Base-by-base conservation (phyloP, 2,797 vertebrate genomes). In the Ctenochaetus hawaiiensis region DNA sequence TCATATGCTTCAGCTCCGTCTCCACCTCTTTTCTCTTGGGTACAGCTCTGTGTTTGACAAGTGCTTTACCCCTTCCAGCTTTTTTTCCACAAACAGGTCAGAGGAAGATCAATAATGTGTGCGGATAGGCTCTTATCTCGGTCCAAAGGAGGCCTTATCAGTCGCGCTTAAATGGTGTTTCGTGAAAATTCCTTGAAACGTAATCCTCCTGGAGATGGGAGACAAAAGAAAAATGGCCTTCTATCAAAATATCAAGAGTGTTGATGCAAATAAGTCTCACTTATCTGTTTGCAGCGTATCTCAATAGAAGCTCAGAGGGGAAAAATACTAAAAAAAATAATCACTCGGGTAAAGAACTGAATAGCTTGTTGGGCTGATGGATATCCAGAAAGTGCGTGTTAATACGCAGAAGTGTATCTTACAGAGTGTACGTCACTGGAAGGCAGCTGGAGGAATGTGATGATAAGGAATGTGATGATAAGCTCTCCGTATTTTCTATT, bases 51-150 rank as follows among this genome's bases (percentile, higher is more conserved):
- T 85, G 86, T 87, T 82, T 88, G 86, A 92, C 89, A 87, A 90
- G 85, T 78, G 74, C 75, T 88, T 89, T 80, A 79, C 78, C 83
- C 77, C 72, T 85, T 85, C 65, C 88, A 89, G 87, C 87, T 91
- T 93, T 92, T 80, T 87, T 82, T 90, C 83, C 85, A 89, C 89
- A 93, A 88, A 88, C 93, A 84, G 91, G 87, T 88, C 89, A 88
- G 77, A 64, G 59, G 64, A 88, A 90, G 85, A 95, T 94, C 93
- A 92, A 94, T 94, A 92, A 83, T 47, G 82, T 82, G 89, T 82
- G 80, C 66, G 78, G 86, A 90, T 87, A 76, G 82, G 82, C 91
- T 86, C 88, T 93, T 93, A 94, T 95, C 93, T 91, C 74, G 49
- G 72, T 86, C 87, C 84, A 74, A 79, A 62, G 83, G 77, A 85